Base-by-base conservation (phyloP, 2,797 vertebrate species). In the Aphelocoma californica region DNA sequence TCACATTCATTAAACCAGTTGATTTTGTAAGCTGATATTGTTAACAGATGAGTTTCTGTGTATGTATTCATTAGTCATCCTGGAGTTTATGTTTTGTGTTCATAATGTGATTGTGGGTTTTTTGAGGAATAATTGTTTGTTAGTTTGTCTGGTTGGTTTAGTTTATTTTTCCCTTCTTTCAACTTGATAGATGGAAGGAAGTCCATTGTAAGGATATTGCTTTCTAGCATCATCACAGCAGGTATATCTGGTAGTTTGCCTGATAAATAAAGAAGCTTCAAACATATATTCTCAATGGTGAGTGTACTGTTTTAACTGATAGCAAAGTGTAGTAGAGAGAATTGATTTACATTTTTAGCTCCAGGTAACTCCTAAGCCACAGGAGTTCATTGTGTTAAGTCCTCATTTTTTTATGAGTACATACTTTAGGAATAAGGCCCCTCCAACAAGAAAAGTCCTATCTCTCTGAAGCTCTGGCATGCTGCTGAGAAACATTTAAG, bases 401-500 rank as follows among this genome's bases (percentile, higher is more conserved):
- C 7, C 11, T 81, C 14, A 15, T 25, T 82, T 83, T 80, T 82
- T 86, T 32, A 53, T 56, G 67, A 50, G 17, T 71, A 38, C 45
- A 65, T 77, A 47, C 32, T 85, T 80, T 42, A 64, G 73, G 53
- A 80, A 38, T 69, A 95, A 82, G 42, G 26, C 32, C 19, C 10
- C 44, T 82, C 31, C 80, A 67, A 64, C 75, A 53, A 82, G 50
- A 51, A 82, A 87, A 77, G 9, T 45, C 14, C 24, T 80, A 7
- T 93, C 71, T 89, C 67, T 95, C 90, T 83, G 81, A 92, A 91
- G 74, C 38, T 86, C 64, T 94, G 83, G 51, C 16, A 28, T 93
- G 60, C 80, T 92, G 60, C 81, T 90, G 71, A 82, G 26, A 29
- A 95, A 53, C 14, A 6, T 89, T 75, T 84, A 94, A 44, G 64